Base-by-base conservation (phyloP, 2,888 invertebrate genomes). In the Neoitamus cyanurus region DNA sequence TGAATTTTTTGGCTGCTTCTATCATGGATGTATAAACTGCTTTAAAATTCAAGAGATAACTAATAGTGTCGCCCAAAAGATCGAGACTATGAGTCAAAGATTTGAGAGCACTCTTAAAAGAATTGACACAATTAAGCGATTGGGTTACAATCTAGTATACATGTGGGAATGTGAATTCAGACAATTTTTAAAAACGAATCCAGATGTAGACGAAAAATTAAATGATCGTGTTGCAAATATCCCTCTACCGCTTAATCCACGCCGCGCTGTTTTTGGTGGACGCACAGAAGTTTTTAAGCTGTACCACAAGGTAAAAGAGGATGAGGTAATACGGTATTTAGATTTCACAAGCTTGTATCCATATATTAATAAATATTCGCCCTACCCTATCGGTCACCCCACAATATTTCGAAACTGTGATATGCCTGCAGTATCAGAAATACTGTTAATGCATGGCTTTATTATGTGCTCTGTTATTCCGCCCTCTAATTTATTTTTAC, bases 11-110 rank as follows among this genome's bases (percentile, higher is more conserved):
- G 48, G 73, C 9, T 73, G 37, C 15, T 73, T 73, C 31, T 73
- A 83, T n/a, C 46, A 73, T 48, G 58, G 72, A n/a, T 83, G 83
- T 75, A 30, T 25, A 15, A 48, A 46, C 11, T 83, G 72, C 30
- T 83, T 83, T 37, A 83, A 58, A 83, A 72, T 20, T 5, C 73
- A 25, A 73, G 3, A 13, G 15, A 5, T 25, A 37, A 9, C 9
- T 73, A 36, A n/a, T 20, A 20, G 15, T 37, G 36, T 5, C 31
- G 7, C 30, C n/a, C 4, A 37, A 37, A 73, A 37, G 36, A 4
- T n/a, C 31, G 3, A n/a, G n/a, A n/a, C n/a, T n/a, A n/a, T n/a
- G n/a, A 73, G n/a, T 7, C 73, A 73, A 31, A 72, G 31, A 73
- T 72, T 37, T 42, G 46, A 48, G 31, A 31, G 48, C 30, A 83